Evolutionary conservation across 2,797 vertebrate species (phyloP).

Genomic region (Macropus fuliginosus): DNA sequence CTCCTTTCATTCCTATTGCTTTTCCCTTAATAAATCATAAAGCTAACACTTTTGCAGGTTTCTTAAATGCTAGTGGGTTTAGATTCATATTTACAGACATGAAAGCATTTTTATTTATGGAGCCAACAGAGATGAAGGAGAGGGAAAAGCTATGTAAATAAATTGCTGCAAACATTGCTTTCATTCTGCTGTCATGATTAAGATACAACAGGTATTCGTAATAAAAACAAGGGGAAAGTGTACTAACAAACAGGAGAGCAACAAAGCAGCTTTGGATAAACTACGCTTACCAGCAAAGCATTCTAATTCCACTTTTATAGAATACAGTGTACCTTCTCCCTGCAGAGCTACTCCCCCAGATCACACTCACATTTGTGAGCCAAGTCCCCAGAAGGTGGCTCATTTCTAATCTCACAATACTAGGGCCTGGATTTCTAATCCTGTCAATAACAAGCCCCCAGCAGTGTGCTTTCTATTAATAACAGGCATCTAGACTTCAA

Average conservation of each 20-base stretch:
- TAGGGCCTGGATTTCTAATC: neutral
- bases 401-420: neutral
- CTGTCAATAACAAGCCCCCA: neutral
- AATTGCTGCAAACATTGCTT: conserved; percentile 54
- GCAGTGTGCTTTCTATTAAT: neutral
- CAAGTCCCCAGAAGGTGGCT: neutral
- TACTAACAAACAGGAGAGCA: conserved; percentile 24
- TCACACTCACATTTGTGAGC: neutral
- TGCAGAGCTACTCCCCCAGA: neutral
- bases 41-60: conserved; percentile 79
- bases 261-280: neutral
- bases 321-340: neutral
- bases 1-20: conserved; percentile 78
- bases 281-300: neutral
- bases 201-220: conserved; percentile 55
- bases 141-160: conserved; percentile 66
- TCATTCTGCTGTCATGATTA: conserved; percentile 59
- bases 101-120: conserved; percentile 73
- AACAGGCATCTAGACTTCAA: conserved; percentile 4
- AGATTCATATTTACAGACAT: conserved; percentile 63
- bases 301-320: neutral
- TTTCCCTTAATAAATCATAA: conserved; percentile 85
- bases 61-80: conserved; percentile 80
- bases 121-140: conserved; percentile 64
- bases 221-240: conserved; percentile 40